Conservation (phyloP, 2,797 vertebrate species). For the Neopelma chrysocephalum region DNA sequence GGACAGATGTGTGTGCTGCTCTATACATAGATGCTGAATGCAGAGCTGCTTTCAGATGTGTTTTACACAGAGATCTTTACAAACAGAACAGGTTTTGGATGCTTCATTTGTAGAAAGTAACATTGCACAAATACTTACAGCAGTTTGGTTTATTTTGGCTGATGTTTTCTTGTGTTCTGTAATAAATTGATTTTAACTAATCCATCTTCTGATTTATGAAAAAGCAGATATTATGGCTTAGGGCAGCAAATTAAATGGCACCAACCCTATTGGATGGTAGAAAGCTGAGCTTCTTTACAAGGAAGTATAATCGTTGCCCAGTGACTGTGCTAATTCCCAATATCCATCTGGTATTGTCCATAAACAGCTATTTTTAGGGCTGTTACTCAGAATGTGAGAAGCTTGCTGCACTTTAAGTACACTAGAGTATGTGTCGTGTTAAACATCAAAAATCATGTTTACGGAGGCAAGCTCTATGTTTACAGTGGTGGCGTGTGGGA, state of each 20-base stretch:
- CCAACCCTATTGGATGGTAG: conserved; percentile 13
- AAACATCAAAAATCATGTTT: conserved; percentile 40
- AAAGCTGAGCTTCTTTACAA: conserved; percentile 60
- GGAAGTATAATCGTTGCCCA: conserved; percentile 50
- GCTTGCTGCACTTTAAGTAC: neutral
- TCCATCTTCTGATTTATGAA: conserved; percentile 64
- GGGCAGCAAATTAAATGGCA: conserved; percentile 49
- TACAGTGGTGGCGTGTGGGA: conserved; percentile 41
- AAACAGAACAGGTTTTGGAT: neutral
- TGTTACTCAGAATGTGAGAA: conserved; percentile 17
- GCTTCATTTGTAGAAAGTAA: neutral
- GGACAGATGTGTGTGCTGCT: neutral
- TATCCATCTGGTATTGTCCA: conserved; percentile 56
- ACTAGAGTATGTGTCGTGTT: neutral
- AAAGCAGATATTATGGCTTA: conserved; percentile 58
- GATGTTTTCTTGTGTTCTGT: neutral
- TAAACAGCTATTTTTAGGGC: conserved; percentile 23
- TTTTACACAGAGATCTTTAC: conserved; percentile 26
- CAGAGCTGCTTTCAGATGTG: conserved; percentile 12
- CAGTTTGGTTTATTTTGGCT: neutral
- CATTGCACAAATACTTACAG: neutral
- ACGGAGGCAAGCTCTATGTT: conserved; percentile 17
- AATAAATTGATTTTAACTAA: conserved; percentile 55
- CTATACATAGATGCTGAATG: neutral
- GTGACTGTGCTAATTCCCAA: conserved; percentile 52